Percentiles rank a stretch among this genome's conserved stretches.
Evolutionary conservation across 2,888 invertebrate species (phyloP).

Genomic region (Drosophila melanosoma): DNA sequence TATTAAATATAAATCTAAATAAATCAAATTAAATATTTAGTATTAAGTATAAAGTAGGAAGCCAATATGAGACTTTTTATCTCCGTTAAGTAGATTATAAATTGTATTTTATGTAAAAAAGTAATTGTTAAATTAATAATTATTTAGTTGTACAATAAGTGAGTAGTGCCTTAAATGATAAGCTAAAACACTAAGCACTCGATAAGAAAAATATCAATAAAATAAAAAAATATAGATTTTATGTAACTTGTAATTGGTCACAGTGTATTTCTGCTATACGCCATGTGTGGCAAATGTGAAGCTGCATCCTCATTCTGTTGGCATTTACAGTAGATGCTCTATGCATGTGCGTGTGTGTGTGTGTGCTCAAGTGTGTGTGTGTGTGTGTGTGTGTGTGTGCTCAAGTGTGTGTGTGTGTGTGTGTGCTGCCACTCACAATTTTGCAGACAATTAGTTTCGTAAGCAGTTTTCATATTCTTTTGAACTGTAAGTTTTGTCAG

Average conservation of each 20-base stretch:
- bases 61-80: not conserved
- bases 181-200: too few relatives aligned
- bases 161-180: not conserved
- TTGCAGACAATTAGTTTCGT: conserved; percentile 71
- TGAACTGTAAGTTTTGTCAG: conserved; percentile 52
- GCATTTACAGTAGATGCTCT: conserved; percentile 9
- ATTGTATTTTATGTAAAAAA: not conserved
- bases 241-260: not conserved
- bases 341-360: not conserved
- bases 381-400: not conserved
- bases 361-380: not conserved
- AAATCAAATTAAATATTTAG: not conserved
- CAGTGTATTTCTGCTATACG: conserved; percentile 30
- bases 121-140: not conserved
- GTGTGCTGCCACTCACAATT: conserved; percentile 36
- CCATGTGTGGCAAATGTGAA: conserved; percentile 16
- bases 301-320: conserved; percentile 19
- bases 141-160: not conserved
- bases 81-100: not conserved
- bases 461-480: conserved; percentile 62
- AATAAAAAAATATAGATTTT: not conserved
- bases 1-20: not conserved
- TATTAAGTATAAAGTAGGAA: not conserved
- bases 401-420: not conserved
- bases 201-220: not conserved